A percentile compares a stretch with the other conserved stretches of the same genome.
Evolutionary conservation across 2,113 vertebrate genomes (phyloP).

Genomic region (Brienomyrus longianalis): DNA sequence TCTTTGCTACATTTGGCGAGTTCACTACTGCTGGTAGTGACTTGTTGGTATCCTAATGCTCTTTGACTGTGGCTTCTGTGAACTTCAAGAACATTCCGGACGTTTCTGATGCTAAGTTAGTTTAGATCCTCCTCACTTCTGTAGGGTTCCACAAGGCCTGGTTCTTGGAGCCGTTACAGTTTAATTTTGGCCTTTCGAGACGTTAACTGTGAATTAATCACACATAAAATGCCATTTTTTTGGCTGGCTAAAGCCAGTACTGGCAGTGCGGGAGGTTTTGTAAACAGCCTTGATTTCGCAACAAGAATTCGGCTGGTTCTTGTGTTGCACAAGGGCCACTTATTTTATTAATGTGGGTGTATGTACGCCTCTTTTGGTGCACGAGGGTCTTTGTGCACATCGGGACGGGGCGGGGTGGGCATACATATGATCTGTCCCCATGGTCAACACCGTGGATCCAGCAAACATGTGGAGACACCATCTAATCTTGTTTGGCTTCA

Average conservation of each 20-base stretch:
- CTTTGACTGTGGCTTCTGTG: background rate
- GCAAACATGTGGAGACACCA: background rate
- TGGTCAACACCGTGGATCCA: background rate
- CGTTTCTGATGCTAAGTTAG: background rate
- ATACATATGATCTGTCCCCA: background rate
- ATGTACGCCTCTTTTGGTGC: background rate
- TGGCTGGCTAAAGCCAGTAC: background rate
- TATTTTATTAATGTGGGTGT: background rate
- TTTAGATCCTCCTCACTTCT: background rate
- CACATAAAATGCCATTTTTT: background rate
- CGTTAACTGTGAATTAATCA: slow-evolving; percentile 1
- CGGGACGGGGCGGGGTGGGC: background rate
- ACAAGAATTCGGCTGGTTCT: background rate
- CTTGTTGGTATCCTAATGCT: background rate
- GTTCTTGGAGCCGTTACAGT: background rate
- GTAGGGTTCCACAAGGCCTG: background rate
- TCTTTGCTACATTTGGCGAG: background rate
- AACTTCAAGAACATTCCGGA: background rate
- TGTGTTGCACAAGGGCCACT: background rate
- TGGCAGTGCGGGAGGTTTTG: background rate
- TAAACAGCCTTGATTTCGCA: background rate
- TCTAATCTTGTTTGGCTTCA: background rate
- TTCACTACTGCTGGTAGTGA: background rate
- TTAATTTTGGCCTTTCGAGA: background rate
- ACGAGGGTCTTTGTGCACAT: background rate